Base-by-base conservation (phyloP, 2,888 invertebrate species). In the Melangyna quadrimaculata region DNA sequence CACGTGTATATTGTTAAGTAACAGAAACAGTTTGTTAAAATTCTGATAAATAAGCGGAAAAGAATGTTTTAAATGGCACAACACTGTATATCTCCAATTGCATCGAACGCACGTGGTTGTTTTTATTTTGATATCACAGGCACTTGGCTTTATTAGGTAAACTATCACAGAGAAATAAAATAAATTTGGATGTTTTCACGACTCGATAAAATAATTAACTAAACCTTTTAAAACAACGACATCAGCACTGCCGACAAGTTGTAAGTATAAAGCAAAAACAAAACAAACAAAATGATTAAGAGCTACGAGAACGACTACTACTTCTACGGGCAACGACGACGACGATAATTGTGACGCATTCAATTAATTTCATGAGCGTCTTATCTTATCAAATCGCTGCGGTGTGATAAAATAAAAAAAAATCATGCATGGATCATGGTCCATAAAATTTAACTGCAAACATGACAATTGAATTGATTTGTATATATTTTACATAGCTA, bases 341-440 rank as follows among this genome's bases (percentile, higher is more conserved):
- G 7, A 35, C 59, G 8, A 37, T 24, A 12, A 9, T 5, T 43
- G 63, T 63, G 63, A 63, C 63, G 63, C 43, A 63, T 63, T 27
- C 27, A 63, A 63, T 43, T 57, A 27, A 63, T 35, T 59, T 59
- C 22, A 59, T 59, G 12, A 37, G 22, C 14, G 53, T 8, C 22
- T 40, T 63, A 63, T 63, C 63, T 63, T 63, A 63, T 63, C 59
- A 43, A 17, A 63, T 27, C 10, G n/a, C 10, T 63, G 27, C 17
- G 40, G 63, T 63, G 9, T 29, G 63, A 43, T 40, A 63, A 43
- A 43, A 27, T 51, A 24, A 63, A 27, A 43, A 24, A 17, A 43
- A 43, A 43, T n/a, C n/a, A 37, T 37, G 35, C 22, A 37, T 37
- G 22, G 14, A 37, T 59, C 22, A 37, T 37, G 22, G 14, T 59